phyloP scores from a whole-genome alignment of 2,888 invertebrate genomes.

The Corythucha ciliata region DNA sequence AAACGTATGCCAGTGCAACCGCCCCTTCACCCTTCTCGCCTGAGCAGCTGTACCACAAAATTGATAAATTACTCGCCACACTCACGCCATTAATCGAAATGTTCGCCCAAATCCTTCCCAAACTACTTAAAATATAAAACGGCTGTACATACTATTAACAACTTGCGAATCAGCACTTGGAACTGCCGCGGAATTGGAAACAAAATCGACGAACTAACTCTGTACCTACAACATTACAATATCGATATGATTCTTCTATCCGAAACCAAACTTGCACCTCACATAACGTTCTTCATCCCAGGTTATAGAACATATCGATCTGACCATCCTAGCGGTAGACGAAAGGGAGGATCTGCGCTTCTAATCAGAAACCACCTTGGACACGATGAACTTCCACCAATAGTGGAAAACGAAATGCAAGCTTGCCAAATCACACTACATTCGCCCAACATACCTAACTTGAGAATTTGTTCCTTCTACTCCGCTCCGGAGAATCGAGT shows the following conservation, averaged over 20 bases:
- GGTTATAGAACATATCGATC: background rate
- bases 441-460: conserved; percentile 1
- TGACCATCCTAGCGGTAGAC: conserved; percentile 8
- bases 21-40: conserved; percentile 7
- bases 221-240: background rate
- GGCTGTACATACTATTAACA: background rate
- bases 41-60: conserved; percentile 2
- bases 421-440: conserved; percentile 5
- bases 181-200: background rate
- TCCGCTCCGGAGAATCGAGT: conserved; percentile 7
- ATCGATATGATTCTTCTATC: conserved; percentile 2
- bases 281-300: background rate
- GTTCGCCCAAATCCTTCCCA: conserved; percentile 10
- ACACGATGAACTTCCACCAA: conserved; percentile 7
- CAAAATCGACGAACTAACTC: background rate
- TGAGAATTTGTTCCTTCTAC: too few relatives aligned
- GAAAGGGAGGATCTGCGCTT: conserved; percentile 7
- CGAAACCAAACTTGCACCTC: conserved; percentile 7
- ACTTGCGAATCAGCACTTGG: conserved; percentile 9
- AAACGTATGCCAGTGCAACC: conserved; percentile 9
- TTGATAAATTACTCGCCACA: conserved; percentile 9
- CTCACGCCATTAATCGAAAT: conserved; percentile 7
- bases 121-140: conserved; percentile 4
- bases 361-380: conserved; percentile 3
- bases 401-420: background rate